Conservation (phyloP, 2,797 vertebrate genomes). For the Clamator glandarius region DNA sequence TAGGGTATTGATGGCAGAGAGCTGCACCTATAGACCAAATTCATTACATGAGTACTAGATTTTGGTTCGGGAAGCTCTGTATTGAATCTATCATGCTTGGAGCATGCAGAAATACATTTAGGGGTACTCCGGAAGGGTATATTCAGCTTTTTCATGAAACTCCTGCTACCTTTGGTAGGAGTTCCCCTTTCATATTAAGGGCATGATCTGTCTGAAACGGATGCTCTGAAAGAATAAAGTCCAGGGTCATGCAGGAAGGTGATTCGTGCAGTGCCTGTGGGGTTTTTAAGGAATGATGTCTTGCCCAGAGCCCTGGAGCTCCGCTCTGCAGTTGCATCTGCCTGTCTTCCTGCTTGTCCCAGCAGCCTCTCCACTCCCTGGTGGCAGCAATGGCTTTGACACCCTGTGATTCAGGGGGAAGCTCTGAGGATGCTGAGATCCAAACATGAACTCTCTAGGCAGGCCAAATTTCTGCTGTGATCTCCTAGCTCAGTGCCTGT, state of each 20-base stretch:
- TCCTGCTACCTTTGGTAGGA: neutral
- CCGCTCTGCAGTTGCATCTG: neutral
- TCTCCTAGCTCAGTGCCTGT: neutral
- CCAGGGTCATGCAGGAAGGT: accelerated
- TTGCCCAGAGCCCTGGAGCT: neutral
- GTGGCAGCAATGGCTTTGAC: neutral
- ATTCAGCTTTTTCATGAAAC: neutral
- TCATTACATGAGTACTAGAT: neutral
- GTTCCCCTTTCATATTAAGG: neutral
- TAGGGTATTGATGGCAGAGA: neutral
- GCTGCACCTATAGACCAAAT: neutral
- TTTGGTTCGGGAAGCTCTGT: neutral
- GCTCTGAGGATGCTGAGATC: constrained; percentile 53
- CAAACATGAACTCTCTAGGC: constrained; percentile 62
- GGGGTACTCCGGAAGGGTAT: neutral
- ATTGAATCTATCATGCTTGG: accelerated
- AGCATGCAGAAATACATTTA: neutral
- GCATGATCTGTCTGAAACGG: neutral
- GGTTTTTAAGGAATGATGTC: neutral
- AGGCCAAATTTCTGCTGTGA: constrained; percentile 55
- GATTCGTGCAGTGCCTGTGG: accelerated
- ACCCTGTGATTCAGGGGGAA: constrained; percentile 32
- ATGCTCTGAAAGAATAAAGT: neutral
- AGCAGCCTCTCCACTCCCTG: neutral
- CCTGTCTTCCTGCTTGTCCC: neutral